Evolutionary conservation across 2,113 vertebrate genomes (phyloP).

Genomic region (Isurus oxyrinchus): DNA sequence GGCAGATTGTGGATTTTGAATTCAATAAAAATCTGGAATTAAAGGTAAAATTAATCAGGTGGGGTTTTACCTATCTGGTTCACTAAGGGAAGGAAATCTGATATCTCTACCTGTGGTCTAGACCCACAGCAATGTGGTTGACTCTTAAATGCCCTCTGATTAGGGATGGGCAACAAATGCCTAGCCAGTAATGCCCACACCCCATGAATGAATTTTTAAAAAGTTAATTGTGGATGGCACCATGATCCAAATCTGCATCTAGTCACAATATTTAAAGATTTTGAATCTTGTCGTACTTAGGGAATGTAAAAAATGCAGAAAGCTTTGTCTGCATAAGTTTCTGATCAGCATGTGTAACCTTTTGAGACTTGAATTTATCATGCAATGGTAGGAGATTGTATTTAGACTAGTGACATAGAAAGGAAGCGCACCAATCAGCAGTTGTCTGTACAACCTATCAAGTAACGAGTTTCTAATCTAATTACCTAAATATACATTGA

Average conservation of each 20-base stretch:
- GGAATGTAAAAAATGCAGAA: neutral
- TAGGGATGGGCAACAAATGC: no score
- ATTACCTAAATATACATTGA: constrained; percentile 37
- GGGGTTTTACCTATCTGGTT: no score
- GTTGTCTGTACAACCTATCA: constrained; percentile 27
- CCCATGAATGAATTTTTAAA: no score
- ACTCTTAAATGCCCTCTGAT: no score
- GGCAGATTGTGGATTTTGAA: no score
- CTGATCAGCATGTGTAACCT: neutral
- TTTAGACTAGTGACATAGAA: constrained; percentile 27
- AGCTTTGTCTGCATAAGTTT: neutral
- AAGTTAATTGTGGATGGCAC: neutral
- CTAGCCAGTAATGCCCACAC: no score
- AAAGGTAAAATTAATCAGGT: no score
- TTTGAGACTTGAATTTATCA: neutral
- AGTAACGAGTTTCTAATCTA: constrained; percentile 1
- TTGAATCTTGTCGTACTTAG: neutral
- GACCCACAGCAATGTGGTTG: no score
- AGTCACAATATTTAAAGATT: neutral
- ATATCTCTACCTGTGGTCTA: no score
- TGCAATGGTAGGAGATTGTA: neutral
- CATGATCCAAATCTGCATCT: neutral
- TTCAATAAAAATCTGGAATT: no score
- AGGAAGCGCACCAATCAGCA: constrained; percentile 23
- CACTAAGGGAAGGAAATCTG: no score